A percentile compares a stretch with the other conserved stretches of the same genome.
Conservation (phyloP, 1,140 invertebrate genomes). For the Steinernema feltiae region DNA sequence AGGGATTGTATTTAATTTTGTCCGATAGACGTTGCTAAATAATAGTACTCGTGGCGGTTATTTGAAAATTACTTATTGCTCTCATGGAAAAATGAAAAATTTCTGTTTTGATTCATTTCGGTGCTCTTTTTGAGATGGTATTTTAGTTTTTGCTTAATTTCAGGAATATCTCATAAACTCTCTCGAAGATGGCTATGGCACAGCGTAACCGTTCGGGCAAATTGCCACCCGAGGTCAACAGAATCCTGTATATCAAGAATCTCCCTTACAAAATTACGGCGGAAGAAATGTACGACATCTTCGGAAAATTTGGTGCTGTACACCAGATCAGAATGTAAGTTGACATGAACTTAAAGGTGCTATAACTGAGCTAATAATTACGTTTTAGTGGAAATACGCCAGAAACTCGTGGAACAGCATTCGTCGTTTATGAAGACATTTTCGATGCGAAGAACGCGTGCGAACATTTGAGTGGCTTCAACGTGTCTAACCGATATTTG, state of each 20-base stretch:
- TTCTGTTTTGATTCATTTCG: too few relatives aligned
- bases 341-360: too few relatives aligned
- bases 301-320: constrained; percentile 99
- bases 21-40: too few relatives aligned
- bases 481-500: constrained; percentile 91
- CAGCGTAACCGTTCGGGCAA: constrained; percentile 41
- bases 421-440: constrained; percentile 98
- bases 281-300: constrained; percentile 99
- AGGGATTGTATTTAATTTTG: too few relatives aligned
- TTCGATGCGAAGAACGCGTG: constrained; percentile 99
- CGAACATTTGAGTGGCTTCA: constrained; percentile 96
- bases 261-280: constrained; percentile 97
- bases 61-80: too few relatives aligned
- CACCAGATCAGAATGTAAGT: constrained; percentile 94
- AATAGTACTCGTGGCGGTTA: too few relatives aligned
- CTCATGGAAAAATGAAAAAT: too few relatives aligned
- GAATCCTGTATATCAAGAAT: constrained; percentile 92
- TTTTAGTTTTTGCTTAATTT: constrained; percentile 33
- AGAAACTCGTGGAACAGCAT: constrained; percentile 93
- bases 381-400: constrained; percentile 83
- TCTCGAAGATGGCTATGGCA: constrained; percentile 51
- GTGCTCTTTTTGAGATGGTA: too few relatives aligned
- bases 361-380: constrained; percentile 11
- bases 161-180: constrained; percentile 15
- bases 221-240: constrained; percentile 94